Conservation (phyloP, 2,888 invertebrate species). For the Branchinecta sandiegonensis region DNA sequence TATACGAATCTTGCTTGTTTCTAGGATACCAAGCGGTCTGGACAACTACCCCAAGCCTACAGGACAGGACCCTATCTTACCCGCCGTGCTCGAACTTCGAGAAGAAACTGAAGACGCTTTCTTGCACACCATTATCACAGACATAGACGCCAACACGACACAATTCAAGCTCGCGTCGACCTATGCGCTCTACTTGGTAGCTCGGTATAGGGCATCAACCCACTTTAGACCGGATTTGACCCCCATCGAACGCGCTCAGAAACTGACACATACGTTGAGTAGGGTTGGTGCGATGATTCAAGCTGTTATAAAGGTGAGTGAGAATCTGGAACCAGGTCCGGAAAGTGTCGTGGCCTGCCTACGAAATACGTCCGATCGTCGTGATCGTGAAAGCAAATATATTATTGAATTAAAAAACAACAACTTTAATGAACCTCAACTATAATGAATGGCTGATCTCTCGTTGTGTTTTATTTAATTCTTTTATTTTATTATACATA, state of each 20-base stretch:
- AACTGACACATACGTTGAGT: slow-evolving; percentile 72
- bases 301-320: slow-evolving; percentile 17
- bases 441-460: too few species aligned
- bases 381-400: too few species aligned
- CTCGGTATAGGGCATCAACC: slow-evolving; percentile 70
- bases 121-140: slow-evolving; percentile 68
- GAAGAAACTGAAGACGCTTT: slow-evolving; percentile 89
- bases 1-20: slow-evolving; percentile 21
- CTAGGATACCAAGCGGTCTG: slow-evolving; percentile 15
- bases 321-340: neutral
- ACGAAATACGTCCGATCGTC: too few species aligned
- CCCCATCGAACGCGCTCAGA: slow-evolving; percentile 79
- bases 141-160: slow-evolving; percentile 55
- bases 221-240: slow-evolving; percentile 84
- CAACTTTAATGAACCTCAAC: too few species aligned
- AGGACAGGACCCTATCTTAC: slow-evolving; percentile 75
- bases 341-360: too few species aligned
- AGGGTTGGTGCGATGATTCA: slow-evolving; percentile 53
- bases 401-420: too few species aligned
- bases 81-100: slow-evolving; percentile 84
- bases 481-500: too few species aligned
- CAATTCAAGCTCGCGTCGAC: slow-evolving; percentile 87
- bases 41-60: slow-evolving; percentile 17
- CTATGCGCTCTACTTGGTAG: slow-evolving; percentile 84
- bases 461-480: too few species aligned